Conservation (phyloP, 2,113 vertebrate species). For the Sterna hirundo region DNA sequence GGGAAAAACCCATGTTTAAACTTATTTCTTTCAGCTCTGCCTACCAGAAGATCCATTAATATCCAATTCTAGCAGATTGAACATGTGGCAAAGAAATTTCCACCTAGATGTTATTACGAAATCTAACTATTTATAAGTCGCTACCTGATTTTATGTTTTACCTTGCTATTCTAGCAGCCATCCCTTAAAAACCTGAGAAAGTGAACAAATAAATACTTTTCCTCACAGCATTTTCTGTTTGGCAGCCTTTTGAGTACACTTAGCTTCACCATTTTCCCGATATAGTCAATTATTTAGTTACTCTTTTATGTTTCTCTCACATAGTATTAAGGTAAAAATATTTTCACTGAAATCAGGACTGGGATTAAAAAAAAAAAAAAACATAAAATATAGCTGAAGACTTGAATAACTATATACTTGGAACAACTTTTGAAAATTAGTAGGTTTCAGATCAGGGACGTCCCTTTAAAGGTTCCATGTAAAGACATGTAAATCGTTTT, state of each 20-base stretch:
- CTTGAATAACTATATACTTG: not conserved
- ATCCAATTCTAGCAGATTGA: not conserved
- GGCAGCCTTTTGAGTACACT: not conserved
- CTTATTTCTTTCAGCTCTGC: not conserved
- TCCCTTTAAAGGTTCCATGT: not conserved
- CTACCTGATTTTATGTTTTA: not conserved
- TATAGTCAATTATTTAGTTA: not conserved
- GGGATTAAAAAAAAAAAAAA: not conserved
- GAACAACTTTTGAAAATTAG: not conserved
- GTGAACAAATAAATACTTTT: not conserved
- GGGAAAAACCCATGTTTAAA: not conserved
- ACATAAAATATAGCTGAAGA: not conserved
- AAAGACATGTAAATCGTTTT: not conserved
- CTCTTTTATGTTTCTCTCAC: not conserved
- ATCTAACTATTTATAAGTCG: not conserved
- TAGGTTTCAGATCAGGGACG: not conserved
- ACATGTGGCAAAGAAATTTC: not conserved
- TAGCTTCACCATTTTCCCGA: not conserved
- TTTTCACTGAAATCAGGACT: not conserved
- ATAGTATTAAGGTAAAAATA: not conserved
- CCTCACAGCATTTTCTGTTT: not conserved
- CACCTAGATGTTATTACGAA: not conserved
- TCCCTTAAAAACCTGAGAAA: not conserved
- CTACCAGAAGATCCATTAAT: not conserved
- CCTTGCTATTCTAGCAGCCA: not conserved